Percentiles rank a stretch among this genome's conserved stretches.
Evolutionary conservation across 2,113 vertebrate genomes (phyloP).

Genomic region (Centropus unirufus): DNA sequence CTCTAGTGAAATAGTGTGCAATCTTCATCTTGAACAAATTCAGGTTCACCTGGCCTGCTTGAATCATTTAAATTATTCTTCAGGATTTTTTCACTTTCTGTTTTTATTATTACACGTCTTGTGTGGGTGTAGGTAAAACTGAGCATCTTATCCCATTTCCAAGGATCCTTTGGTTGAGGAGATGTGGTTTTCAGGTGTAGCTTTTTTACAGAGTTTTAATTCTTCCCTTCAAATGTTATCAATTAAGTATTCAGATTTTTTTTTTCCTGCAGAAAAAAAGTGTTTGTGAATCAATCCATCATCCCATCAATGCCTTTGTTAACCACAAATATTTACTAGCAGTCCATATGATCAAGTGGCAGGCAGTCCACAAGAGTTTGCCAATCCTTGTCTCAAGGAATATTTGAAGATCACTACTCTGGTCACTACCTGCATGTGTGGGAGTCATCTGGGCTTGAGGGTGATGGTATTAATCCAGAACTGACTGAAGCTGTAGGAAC

Average conservation of each 20-base stretch:
- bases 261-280: background rate
- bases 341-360: background rate
- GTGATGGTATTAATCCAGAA: background rate
- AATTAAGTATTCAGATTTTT: background rate
- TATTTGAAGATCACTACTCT: background rate
- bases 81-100: background rate
- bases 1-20: background rate
- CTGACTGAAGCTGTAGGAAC: background rate
- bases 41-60: background rate
- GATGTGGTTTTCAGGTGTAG: background rate
- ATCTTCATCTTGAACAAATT: background rate
- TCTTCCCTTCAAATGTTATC: background rate
- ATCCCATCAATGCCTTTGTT: background rate
- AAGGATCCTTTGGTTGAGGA: background rate
- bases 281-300: background rate
- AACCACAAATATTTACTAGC: constrained; percentile 34
- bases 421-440: background rate
- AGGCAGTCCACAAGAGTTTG: background rate
- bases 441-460: background rate
- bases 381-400: background rate
- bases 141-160: background rate
- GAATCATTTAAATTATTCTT: background rate
- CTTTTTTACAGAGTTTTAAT: background rate
- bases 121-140: background rate
- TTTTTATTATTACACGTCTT: background rate